phyloP scores from a whole-genome alignment of 2,113 vertebrate species.

The Brachirus orientalis region DNA sequence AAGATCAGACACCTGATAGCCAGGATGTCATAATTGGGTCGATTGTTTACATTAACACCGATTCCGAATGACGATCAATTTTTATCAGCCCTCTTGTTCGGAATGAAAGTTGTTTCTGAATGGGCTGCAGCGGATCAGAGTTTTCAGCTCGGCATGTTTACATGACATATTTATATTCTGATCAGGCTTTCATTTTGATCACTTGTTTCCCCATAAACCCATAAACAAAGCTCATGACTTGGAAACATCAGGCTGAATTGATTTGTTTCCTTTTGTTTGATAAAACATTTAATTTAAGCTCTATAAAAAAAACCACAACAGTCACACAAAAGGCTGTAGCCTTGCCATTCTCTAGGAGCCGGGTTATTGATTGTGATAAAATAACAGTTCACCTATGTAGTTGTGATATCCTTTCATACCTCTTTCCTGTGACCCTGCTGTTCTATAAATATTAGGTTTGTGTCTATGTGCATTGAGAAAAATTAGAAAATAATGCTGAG shows the following conservation, averaged over 20 bases:
- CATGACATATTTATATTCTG: too few relatives aligned
- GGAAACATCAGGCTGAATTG: slow-evolving; percentile 19
- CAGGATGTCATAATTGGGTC: too few relatives aligned
- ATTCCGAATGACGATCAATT: too few relatives aligned
- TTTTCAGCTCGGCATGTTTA: too few relatives aligned
- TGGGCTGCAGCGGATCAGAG: too few relatives aligned
- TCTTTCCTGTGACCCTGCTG: slow-evolving; percentile 59
- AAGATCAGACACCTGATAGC: too few relatives aligned
- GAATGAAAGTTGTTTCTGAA: too few relatives aligned
- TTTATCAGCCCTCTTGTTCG: too few relatives aligned
- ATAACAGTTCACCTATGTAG: slow-evolving; percentile 73
- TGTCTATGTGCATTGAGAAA: slow-evolving; percentile 45
- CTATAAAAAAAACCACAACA: slow-evolving; percentile 70
- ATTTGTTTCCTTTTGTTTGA: neutral
- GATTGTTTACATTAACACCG: too few relatives aligned
- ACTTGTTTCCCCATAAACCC: too few relatives aligned
- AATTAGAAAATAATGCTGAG: slow-evolving; percentile 43
- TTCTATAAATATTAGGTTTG: slow-evolving; percentile 77
- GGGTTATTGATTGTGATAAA: slow-evolving; percentile 59
- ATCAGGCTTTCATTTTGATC: too few relatives aligned
- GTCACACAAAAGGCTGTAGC: slow-evolving; percentile 64
- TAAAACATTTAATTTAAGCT: slow-evolving; percentile 38
- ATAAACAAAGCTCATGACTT: too few relatives aligned
- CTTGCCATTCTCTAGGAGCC: slow-evolving; percentile 62
- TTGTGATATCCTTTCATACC: slow-evolving; percentile 65